phyloP scores from a whole-genome alignment of 2,113 vertebrate genomes.

The Psittacula cyanocephala region DNA sequence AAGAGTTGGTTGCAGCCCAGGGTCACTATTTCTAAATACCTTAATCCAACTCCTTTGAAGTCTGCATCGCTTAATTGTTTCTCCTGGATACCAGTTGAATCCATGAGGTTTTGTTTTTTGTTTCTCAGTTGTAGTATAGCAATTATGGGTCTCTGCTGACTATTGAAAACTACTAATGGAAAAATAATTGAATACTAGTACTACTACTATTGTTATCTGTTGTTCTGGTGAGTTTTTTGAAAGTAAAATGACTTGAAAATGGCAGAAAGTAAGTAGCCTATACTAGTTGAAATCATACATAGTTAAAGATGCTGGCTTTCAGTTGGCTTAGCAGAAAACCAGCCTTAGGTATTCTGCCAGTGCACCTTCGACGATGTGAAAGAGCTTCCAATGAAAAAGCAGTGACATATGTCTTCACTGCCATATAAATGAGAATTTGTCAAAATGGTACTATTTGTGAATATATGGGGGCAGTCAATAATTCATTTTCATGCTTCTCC shows the following conservation, averaged over 20 bases:
- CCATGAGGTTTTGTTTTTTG: not conserved
- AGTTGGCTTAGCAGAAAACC: not conserved
- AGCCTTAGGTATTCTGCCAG: not conserved
- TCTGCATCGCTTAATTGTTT: not conserved
- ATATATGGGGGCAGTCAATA: not conserved
- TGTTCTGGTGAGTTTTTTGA: not conserved
- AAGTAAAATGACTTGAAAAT: not conserved
- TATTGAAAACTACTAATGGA: not conserved
- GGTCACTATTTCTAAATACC: not conserved
- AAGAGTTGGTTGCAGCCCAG: not conserved
- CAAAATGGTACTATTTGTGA: not conserved
- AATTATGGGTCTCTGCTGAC: not conserved
- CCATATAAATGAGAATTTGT: not conserved
- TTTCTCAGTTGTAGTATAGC: not conserved
- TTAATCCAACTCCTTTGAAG: not conserved
- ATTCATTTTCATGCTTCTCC: not conserved
- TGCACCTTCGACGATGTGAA: not conserved
- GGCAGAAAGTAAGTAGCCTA: not conserved
- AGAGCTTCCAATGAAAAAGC: not conserved
- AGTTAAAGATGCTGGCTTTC: not conserved
- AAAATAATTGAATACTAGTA: not conserved
- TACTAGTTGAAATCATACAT: not conserved
- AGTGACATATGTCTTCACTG: not conserved
- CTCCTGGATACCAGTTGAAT: not conserved
- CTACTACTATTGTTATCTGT: not conserved